Conservation (phyloP, 2,113 vertebrate genomes). For the Calidris pugnax region DNA sequence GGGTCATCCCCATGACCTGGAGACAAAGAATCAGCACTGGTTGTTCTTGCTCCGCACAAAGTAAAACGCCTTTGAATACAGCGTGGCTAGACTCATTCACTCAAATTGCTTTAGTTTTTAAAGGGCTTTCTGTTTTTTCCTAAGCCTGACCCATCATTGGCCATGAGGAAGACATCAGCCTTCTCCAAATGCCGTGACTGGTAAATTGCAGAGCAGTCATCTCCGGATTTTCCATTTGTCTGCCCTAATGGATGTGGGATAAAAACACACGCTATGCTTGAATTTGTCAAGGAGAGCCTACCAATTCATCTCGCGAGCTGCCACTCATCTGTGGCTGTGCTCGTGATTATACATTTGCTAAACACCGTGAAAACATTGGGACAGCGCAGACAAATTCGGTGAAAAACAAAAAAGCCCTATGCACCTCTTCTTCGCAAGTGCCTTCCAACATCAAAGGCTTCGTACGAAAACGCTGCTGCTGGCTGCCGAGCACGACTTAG, state of each 20-base stretch:
- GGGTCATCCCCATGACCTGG: constrained; percentile 60
- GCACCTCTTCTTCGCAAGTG: background rate
- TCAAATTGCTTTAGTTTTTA: constrained; percentile 21
- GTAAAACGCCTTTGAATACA: background rate
- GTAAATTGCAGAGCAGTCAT: constrained; percentile 35
- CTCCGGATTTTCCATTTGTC: constrained; percentile 34
- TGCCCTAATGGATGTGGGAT: constrained; percentile 10
- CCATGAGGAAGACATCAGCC: constrained; percentile 13
- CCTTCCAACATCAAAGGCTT: background rate
- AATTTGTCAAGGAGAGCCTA: constrained; percentile 34
- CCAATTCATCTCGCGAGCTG: background rate
- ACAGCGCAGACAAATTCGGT: background rate
- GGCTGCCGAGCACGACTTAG: background rate
- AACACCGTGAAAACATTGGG: constrained; percentile 19
- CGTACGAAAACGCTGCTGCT: background rate
- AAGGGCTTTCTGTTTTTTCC: background rate
- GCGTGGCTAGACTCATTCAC: background rate
- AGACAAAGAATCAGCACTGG: constrained; percentile 17
- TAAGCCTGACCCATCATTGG: background rate
- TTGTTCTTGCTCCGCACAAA: background rate
- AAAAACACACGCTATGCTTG: constrained; percentile 9
- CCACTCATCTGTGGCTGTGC: background rate
- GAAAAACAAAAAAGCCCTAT: background rate
- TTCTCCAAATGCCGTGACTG: constrained; percentile 1
- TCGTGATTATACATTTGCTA: background rate